Evolutionary conservation across 2,113 vertebrate genomes (phyloP).

Genomic region (Triplophysa rosa): DNA sequence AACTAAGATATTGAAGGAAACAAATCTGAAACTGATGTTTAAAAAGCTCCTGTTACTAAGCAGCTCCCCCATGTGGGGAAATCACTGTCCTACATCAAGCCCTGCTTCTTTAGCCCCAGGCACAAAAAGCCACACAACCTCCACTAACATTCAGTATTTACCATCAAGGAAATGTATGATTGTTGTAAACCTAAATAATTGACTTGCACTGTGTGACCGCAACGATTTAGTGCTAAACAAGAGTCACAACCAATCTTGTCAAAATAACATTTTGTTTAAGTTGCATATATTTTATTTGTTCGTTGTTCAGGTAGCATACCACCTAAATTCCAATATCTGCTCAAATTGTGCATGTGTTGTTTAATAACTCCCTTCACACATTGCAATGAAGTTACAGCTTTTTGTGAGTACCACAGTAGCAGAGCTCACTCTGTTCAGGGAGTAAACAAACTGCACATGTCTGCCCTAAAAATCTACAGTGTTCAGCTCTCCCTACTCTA

Average conservation of each 20-base stretch:
- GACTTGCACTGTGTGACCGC: background rate
- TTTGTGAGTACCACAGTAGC: background rate
- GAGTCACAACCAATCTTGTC: background rate
- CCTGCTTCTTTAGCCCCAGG: background rate
- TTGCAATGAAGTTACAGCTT: background rate
- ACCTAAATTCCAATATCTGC: background rate
- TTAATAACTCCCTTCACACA: background rate
- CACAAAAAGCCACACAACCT: background rate
- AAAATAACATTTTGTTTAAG: no score
- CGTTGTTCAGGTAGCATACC: no score
- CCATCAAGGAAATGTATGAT: no score
- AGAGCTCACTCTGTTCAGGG: background rate
- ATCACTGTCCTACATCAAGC: background rate
- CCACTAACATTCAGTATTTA: background rate
- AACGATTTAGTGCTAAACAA: background rate
- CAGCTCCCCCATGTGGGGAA: conserved; percentile 68
- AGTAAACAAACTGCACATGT: background rate
- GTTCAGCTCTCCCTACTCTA: background rate
- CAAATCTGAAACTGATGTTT: background rate
- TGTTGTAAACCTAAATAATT: background rate
- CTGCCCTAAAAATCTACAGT: background rate
- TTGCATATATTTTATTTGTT: no score
- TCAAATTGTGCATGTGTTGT: background rate
- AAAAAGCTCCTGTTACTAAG: background rate
- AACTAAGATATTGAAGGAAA: background rate